These are phyloP conservation scores for Todiramphus saurophagus DNA, from an alignment of 2,113 vertebrate species.

Conservation along the genomic window DNA sequence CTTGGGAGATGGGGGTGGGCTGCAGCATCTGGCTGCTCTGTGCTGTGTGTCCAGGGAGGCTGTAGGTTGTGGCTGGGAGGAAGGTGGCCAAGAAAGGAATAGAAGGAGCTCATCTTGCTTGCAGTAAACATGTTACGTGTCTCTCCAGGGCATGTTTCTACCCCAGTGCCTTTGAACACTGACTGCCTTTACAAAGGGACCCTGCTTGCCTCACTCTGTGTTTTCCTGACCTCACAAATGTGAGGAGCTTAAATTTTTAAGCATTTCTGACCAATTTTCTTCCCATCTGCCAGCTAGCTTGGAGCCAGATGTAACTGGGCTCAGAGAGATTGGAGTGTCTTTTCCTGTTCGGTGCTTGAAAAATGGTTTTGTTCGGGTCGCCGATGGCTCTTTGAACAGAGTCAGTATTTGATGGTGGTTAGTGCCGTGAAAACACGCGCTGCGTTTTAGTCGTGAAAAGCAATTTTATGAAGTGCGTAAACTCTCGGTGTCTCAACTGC, in stretches of 20 bases:
- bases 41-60: neutral
- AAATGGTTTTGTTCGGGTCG: neutral
- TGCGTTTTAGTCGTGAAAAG: neutral
- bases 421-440: neutral
- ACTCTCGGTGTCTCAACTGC: neutral
- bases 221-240: neutral
- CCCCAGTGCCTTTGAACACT: neutral
- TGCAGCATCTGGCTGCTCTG: neutral
- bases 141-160: neutral
- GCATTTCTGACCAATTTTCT: neutral
- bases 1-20: neutral
- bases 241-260: neutral
- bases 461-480: neutral
- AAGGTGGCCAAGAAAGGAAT: neutral
- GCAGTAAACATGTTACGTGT: rapidly evolving
- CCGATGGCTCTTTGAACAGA: neutral
- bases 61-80: neutral
- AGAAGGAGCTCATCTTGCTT: neutral
- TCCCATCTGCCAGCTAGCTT: neutral
- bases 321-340: neutral
- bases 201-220: neutral
- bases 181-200: neutral
- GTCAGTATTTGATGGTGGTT: neutral
- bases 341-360: neutral
- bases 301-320: neutral